Conservation (phyloP, 1,140 invertebrate genomes). For the Leptinotarsa texana region DNA sequence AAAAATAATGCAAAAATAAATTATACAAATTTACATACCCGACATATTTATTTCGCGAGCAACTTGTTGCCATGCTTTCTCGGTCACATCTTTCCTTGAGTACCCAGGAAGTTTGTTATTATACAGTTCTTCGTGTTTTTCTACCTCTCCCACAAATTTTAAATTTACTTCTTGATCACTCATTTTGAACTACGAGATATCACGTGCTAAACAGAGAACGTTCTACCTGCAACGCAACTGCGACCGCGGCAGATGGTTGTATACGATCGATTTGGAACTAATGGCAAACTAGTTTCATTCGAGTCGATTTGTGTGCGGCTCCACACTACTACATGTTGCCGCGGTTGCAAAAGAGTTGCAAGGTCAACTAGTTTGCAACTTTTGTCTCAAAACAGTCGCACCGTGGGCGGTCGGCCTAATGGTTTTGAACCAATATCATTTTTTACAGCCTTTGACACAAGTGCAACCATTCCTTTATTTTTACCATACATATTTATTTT, state of each 20-base stretch:
- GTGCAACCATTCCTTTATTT: no score
- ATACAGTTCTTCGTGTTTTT: slow-evolving; percentile 23
- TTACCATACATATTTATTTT: no score
- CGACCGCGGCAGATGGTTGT: slow-evolving; percentile 5
- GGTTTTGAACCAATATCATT: no score
- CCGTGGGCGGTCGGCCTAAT: neutral
- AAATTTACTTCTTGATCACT: slow-evolving; percentile 1
- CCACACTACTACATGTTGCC: slow-evolving; percentile 6
- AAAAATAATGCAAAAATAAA: slow-evolving; percentile 21
- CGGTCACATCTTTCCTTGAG: slow-evolving; percentile 29
- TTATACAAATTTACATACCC: slow-evolving; percentile 25
- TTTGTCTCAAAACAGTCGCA: slow-evolving; percentile 11
- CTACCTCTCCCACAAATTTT: slow-evolving; percentile 23
- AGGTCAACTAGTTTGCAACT: slow-evolving; percentile 19
- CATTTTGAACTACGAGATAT: slow-evolving; percentile 10
- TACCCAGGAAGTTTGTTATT: slow-evolving; percentile 30
- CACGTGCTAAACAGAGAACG: neutral
- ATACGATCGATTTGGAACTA: slow-evolving; percentile 15
- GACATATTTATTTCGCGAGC: slow-evolving; percentile 24
- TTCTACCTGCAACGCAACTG: slow-evolving; percentile 8
- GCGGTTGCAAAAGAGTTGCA: slow-evolving; percentile 15
- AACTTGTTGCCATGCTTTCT: slow-evolving; percentile 28
- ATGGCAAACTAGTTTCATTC: slow-evolving; percentile 22
- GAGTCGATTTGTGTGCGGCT: slow-evolving; percentile 16
- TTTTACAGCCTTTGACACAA: no score